These are phyloP conservation scores for Radopholus similis DNA, from an alignment of 1,140 invertebrate genomes.

Conservation along the genomic window DNA sequence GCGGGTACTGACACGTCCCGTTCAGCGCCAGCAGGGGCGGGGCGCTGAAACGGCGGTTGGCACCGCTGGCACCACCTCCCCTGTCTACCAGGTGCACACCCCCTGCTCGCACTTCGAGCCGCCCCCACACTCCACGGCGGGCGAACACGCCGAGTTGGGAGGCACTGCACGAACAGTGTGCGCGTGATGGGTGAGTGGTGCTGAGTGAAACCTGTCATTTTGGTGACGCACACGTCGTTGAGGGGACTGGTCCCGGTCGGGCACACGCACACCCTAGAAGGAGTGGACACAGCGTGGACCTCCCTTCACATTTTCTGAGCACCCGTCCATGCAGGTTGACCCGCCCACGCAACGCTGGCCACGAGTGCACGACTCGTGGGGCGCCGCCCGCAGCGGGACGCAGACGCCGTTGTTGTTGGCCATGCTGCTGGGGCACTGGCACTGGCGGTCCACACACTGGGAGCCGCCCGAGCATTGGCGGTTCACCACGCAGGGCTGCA, in stretches of 20 bases:
- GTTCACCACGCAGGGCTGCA: conserved; percentile 53
- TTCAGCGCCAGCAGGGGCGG: conserved; percentile 37
- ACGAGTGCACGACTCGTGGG: conserved; percentile 27
- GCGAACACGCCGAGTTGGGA: conserved; percentile 40
- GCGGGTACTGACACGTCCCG: conserved; percentile 46
- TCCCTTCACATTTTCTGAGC: no score
- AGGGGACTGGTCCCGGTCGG: conserved; percentile 33
- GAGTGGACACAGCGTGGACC: no score
- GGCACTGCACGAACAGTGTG: conserved; percentile 29
- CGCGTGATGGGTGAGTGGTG: neutral
- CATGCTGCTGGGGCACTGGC: conserved; percentile 42
- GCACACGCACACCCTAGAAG: conserved; percentile 32
- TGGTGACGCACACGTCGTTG: conserved; percentile 43
- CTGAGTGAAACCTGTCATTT: conserved; percentile 36
- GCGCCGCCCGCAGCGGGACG: conserved; percentile 31
- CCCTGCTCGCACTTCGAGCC: conserved; percentile 31
- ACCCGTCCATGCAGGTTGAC: conserved; percentile 39
- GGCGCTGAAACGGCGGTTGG: neutral
- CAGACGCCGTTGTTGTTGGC: conserved; percentile 42
- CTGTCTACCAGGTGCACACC: conserved; percentile 31
- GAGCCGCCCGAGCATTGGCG: conserved; percentile 55
- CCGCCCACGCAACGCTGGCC: conserved; percentile 44
- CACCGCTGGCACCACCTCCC: neutral
- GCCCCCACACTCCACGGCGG: conserved; percentile 42
- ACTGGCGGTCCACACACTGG: conserved; percentile 38